Evolutionary conservation across 2,797 vertebrate species (phyloP), one percentile per base, ranked within the genome.

Genomic region (Syngnathus acus): DNA sequence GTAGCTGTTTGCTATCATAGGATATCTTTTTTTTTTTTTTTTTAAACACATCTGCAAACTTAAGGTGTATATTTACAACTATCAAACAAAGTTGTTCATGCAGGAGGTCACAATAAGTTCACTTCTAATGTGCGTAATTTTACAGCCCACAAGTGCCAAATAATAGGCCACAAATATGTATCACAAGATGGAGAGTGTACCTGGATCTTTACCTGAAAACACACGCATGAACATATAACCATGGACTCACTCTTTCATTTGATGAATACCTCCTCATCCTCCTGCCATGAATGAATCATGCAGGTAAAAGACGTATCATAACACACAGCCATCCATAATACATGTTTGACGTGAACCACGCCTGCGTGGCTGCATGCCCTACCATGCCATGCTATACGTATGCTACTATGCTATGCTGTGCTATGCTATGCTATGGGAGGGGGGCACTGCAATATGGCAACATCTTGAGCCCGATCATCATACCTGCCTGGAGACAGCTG

Each of bases 151-250:
- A 26, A 5, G 54, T 14, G 6, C 23, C 13, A 55, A 55, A 26
- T 13, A 32, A 37, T 58, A 7, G 32, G 37, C 3, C 55, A 17
- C 38, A 7, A 14, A 17, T 5, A 26, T 26, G 53, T 5, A 11
- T 37, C 13, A 37, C 14, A 58, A 16, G 14, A 58, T 58, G 32
- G 7, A 8, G 32, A 37, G 26, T 17, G 32, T 58, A 84, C 83
- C 81, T 83, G 71, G 75, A 84, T 87, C 83, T 47, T 71, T 87
- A 87, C 86, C 88, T 86, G 87, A 85, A 82, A 75, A 70, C 78
- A 79, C 53, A 77, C 70, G n/a, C n/a, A 53, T 6, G 13, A 45
- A 11, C 43, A 45, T 14, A 45, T 45, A 32, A 42, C 9, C 40
- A 47, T 47, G 45, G 4, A 76, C 16, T 37, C 70, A 74, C 16